phyloP scores from a whole-genome alignment of 1,140 invertebrate genomes.

The Nasonia vitripennis region DNA sequence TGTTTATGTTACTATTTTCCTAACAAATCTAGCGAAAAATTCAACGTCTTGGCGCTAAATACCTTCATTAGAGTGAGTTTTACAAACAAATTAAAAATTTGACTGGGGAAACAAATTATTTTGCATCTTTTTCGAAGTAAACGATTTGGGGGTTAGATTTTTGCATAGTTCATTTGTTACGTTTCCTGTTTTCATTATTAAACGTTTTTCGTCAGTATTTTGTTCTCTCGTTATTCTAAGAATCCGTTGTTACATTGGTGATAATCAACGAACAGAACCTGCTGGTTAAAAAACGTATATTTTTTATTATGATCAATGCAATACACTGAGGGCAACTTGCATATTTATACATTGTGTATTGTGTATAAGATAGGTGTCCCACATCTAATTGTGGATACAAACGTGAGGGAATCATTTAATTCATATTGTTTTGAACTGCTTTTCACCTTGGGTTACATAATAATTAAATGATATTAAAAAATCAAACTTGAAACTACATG shows the following conservation, averaged over 20 bases:
- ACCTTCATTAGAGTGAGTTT: neutral
- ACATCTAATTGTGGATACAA: neutral
- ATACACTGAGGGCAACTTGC: neutral
- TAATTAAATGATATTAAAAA: neutral
- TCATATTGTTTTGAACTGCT: neutral
- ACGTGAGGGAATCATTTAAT: neutral
- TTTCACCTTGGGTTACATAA: neutral
- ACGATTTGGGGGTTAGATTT: conserved; percentile 32
- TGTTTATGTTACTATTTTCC: conserved; percentile 17
- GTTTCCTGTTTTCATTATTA: neutral
- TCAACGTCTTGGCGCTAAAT: neutral
- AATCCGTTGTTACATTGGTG: neutral
- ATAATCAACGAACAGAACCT: neutral
- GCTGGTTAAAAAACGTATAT: neutral
- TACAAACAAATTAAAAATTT: neutral
- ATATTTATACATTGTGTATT: neutral
- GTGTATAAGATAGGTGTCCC: neutral
- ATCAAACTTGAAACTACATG: neutral
- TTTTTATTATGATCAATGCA: neutral
- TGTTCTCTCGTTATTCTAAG: neutral
- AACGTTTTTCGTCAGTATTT: neutral
- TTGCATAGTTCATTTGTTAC: neutral
- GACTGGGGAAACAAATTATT: neutral
- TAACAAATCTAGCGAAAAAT: neutral
- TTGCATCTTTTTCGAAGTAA: neutral